Percentiles rank a stretch among this genome's conserved stretches.
phyloP scores from a whole-genome alignment of 1,140 invertebrate genomes.

The Eriosoma lanigerum region DNA sequence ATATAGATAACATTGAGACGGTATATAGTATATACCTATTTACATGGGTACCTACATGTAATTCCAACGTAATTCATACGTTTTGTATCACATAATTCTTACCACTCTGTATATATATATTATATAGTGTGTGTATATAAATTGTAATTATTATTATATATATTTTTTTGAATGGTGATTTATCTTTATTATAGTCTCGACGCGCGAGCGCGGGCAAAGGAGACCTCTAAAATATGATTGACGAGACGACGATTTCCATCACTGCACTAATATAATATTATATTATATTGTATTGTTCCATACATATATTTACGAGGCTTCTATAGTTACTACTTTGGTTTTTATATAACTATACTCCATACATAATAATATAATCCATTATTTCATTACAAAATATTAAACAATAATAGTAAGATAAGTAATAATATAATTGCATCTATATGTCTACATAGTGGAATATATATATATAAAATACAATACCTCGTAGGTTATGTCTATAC shows the following conservation, averaged over 20 bases:
- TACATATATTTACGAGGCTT: neutral
- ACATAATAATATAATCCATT: neutral
- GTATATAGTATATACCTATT: too few species aligned
- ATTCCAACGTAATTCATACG: too few species aligned
- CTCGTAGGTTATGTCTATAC: neutral
- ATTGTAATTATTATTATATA: slow-evolving; percentile 28
- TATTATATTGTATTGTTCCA: neutral
- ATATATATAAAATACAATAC: too few species aligned
- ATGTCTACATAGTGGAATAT: neutral
- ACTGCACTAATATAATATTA: neutral
- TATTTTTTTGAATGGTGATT: slow-evolving; percentile 9
- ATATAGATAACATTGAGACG: too few species aligned
- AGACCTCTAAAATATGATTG: slow-evolving; percentile 34
- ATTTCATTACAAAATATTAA: slow-evolving; percentile 28
- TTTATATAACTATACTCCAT: too few species aligned
- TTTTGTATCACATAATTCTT: neutral
- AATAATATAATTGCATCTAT: neutral
- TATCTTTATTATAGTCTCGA: slow-evolving; percentile 24
- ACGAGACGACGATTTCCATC: slow-evolving; percentile 44
- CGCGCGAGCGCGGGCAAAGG: neutral
- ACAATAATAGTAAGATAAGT: neutral
- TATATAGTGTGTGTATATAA: neutral
- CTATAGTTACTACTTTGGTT: slow-evolving; percentile 15
- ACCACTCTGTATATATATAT: too few species aligned
- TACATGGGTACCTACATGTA: too few species aligned